A percentile compares a stretch with the other conserved stretches of the same genome.
Conservation (phyloP, 2,797 vertebrate species). For the Adrianichthys oophorus region DNA sequence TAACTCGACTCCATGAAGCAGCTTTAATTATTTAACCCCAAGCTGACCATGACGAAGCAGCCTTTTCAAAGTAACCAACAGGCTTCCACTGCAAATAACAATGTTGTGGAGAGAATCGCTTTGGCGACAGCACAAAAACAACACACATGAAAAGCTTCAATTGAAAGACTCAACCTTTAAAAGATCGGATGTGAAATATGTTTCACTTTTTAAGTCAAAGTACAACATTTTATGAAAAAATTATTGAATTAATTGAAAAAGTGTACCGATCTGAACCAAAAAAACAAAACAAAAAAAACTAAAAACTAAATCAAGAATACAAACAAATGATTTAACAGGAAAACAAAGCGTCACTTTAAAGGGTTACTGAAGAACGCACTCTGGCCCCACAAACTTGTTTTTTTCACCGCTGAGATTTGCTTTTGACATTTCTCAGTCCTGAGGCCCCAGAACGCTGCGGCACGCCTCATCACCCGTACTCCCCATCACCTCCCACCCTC, state of each 20-base stretch:
- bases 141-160: neutral
- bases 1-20: slow-evolving; percentile 55
- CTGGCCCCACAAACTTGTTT: slow-evolving; percentile 34
- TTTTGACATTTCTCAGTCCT: slow-evolving; percentile 84
- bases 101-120: slow-evolving; percentile 15
- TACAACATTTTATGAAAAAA: no score
- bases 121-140: slow-evolving; percentile 5
- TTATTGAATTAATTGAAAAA: no score
- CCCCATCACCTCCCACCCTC: slow-evolving; percentile 16
- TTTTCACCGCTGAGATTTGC: slow-evolving; percentile 81
- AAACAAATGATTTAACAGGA: neutral
- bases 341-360: neutral
- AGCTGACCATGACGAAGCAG: slow-evolving; percentile 64
- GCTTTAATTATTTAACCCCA: slow-evolving; percentile 64
- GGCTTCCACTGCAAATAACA: slow-evolving; percentile 45
- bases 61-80: slow-evolving; percentile 47
- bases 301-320: no score
- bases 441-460: slow-evolving; percentile 83
- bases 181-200: no score
- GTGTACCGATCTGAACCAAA: no score
- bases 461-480: slow-evolving; percentile 51
- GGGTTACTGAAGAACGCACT: neutral
- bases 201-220: no score
- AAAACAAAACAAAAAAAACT: no score
- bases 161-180: no score